These are phyloP conservation scores for Thelaira solivaga DNA, from an alignment of 2,888 invertebrate species.

Conservation along the genomic window DNA sequence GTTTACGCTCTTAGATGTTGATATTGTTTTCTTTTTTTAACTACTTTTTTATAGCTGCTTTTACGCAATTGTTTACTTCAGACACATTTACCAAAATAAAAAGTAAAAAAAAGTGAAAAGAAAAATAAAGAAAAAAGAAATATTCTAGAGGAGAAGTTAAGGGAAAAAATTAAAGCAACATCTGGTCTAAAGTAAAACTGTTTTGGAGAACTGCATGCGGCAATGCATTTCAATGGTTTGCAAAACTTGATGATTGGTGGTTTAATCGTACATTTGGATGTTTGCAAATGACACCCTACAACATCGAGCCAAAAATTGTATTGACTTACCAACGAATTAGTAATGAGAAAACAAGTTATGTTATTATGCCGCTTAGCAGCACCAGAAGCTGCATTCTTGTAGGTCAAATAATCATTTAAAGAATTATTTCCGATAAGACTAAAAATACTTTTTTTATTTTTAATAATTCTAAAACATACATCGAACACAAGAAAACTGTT, in stretches of 20 bases:
- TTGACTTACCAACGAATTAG: neutral
- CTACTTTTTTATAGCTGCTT: constrained; percentile 6
- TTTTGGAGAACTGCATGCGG: neutral
- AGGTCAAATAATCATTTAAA: no score
- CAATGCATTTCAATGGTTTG: constrained; percentile 29
- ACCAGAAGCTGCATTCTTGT: no score
- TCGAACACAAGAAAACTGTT: no score
- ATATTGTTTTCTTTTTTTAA: neutral
- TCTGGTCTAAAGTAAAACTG: constrained; percentile 28
- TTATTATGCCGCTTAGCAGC: no score
- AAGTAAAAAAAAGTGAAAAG: constrained; percentile 10
- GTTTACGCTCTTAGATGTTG: constrained; percentile 9
- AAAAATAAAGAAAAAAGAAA: no score
- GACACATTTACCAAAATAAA: neutral
- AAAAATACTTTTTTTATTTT: no score
- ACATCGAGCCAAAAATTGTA: neutral
- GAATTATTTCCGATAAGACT: no score
- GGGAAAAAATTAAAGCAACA: constrained; percentile 19
- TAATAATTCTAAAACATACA: no score
- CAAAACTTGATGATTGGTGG: constrained; percentile 9
- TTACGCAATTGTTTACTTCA: constrained; percentile 7
- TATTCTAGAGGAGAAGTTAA: constrained; percentile 12
- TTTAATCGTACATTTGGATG: no score
- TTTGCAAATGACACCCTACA: neutral
- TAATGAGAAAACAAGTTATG: no score